Evolutionary conservation across 2,113 vertebrate genomes (phyloP).

Genomic region (Gallinago paraguaiae): DNA sequence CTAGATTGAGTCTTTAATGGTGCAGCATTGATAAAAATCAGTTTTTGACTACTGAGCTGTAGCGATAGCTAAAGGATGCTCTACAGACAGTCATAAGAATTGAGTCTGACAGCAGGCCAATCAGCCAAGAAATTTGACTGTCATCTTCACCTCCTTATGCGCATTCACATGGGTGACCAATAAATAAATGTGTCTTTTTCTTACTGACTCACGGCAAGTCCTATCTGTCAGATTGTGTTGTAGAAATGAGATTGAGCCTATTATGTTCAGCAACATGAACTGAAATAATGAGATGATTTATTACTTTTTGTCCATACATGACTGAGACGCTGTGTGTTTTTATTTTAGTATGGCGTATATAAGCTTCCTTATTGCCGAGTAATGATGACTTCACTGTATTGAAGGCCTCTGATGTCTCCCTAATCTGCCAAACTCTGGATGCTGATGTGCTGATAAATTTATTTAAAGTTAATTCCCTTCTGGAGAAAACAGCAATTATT

Average conservation of each 20-base stretch:
- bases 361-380: neutral
- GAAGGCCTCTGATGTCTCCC: neutral
- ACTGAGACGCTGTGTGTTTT: neutral
- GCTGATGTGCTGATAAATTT: neutral
- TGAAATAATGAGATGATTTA: slow-evolving; percentile 35
- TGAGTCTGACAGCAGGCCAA: slow-evolving; percentile 67
- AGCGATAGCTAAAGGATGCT: slow-evolving; percentile 49
- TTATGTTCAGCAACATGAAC: neutral
- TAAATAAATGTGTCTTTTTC: slow-evolving; percentile 74
- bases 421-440: neutral
- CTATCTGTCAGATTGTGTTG: slow-evolving; percentile 38
- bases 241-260: slow-evolving; percentile 3
- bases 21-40: slow-evolving; percentile 16
- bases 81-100: slow-evolving; percentile 60
- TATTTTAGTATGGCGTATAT: neutral
- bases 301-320: neutral
- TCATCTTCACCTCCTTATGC: slow-evolving; percentile 63
- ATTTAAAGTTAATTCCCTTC: neutral
- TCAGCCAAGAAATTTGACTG: slow-evolving; percentile 74
- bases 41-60: slow-evolving; percentile 28
- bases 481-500: neutral
- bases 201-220: slow-evolving; percentile 49
- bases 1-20: neutral
- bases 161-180: slow-evolving; percentile 60
- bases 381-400: neutral